These are phyloP conservation scores for Dicerorhinus sumatrensis DNA, from an alignment of 2,113 vertebrate species.

Conservation along the genomic window DNA sequence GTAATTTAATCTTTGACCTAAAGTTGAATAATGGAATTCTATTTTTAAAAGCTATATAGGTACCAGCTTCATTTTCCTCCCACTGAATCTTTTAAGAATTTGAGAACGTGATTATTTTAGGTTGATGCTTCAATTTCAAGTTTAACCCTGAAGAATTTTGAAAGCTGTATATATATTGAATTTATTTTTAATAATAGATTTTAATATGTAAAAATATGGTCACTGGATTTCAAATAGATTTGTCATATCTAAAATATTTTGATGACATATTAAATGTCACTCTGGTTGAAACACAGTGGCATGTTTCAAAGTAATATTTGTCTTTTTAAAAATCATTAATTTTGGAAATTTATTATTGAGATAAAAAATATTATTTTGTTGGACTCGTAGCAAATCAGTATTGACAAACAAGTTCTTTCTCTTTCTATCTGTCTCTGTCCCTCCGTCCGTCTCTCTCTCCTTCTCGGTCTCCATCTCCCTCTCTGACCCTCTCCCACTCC, in stretches of 20 bases:
- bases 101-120: neutral
- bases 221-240: neutral
- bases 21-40: slow-evolving; percentile 46
- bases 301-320: neutral
- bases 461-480: no score
- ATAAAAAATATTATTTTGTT: neutral
- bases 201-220: slow-evolving; percentile 7
- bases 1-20: slow-evolving; percentile 63
- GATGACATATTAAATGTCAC: neutral
- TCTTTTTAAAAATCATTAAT: neutral
- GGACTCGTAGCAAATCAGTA: neutral
- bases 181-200: no score
- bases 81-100: slow-evolving; percentile 11
- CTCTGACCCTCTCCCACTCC: neutral
- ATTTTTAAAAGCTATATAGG: neutral
- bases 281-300: neutral
- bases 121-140: slow-evolving; percentile 3
- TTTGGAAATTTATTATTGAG: neutral
- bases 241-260: neutral
- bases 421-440: neutral
- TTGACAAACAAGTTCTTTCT: neutral
- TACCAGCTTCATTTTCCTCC: neutral
- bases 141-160: neutral
- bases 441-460: neutral
- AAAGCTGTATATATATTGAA: neutral